Percentiles rank a stretch among this genome's conserved stretches.
These are phyloP conservation scores for Napeogenes inachia DNA, from an alignment of 2,888 invertebrate species.

Conservation along the genomic window DNA sequence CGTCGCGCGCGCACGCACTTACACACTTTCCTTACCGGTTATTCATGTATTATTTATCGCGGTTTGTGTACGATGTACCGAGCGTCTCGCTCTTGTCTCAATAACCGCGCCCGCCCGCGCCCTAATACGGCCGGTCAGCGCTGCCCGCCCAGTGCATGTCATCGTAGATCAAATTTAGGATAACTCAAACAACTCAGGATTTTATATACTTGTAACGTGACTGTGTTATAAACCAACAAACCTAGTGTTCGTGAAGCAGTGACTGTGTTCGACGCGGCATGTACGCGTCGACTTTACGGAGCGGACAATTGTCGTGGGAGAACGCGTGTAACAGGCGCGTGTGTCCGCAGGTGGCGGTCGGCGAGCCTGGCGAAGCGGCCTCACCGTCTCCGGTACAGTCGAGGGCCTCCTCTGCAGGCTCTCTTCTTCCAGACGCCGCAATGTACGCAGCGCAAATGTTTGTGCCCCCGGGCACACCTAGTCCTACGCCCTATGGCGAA, in stretches of 20 bases:
- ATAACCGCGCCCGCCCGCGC: conserved; percentile 79
- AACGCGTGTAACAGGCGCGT: conserved; percentile 82
- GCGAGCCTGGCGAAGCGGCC: conserved; percentile 78
- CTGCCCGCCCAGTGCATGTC: conserved; percentile 78
- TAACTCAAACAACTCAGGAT: conserved; percentile 44
- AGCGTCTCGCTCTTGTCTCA: conserved; percentile 76
- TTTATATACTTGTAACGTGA: conserved; percentile 51
- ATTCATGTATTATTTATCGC: conserved; percentile 77
- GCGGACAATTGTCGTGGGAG: conserved; percentile 78
- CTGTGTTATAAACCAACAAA: conserved; percentile 55
- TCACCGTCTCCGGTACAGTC: conserved; percentile 81
- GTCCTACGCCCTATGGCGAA: conserved; percentile 79
- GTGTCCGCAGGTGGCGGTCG: conserved; percentile 78
- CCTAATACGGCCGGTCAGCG: conserved; percentile 77
- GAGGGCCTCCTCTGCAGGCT: conserved; percentile 76
- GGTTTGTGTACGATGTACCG: conserved; percentile 77
- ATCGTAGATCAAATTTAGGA: conserved; percentile 70
- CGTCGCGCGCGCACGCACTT: conserved; percentile 76
- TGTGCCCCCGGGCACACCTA: conserved; percentile 82
- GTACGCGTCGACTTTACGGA: conserved; percentile 79
- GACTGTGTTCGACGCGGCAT: conserved; percentile 73
- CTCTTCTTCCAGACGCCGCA: conserved; percentile 79
- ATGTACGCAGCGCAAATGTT: conserved; percentile 85
- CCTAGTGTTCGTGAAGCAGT: conserved; percentile 72
- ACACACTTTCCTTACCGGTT: conserved; percentile 73